phyloP scores from a whole-genome alignment of 2,888 invertebrate species.

The Tetramorium bicarinatum region DNA sequence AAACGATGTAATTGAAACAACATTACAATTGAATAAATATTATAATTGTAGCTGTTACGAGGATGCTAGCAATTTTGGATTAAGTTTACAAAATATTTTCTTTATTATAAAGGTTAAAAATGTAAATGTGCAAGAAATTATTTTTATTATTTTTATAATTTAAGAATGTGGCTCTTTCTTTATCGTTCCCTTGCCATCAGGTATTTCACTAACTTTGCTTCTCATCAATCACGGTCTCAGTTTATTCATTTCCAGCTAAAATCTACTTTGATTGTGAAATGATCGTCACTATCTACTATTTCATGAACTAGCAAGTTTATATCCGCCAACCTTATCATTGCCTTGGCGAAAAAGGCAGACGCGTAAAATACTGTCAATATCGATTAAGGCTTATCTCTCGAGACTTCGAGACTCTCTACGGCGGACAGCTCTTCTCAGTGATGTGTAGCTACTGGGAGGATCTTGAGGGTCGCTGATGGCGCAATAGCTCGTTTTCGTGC shows the following conservation, averaged over 20 bases:
- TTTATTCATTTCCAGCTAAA: conserved; percentile 15
- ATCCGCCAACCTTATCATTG: conserved; percentile 23
- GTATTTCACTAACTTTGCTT: background rate
- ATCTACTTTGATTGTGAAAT: conserved; percentile 3
- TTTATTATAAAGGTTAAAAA: background rate
- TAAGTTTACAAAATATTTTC: background rate
- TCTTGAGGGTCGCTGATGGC: conserved; percentile 66
- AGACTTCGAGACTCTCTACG: conserved; percentile 43
- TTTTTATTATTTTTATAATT: background rate
- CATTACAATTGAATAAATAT: background rate
- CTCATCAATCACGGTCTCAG: background rate
- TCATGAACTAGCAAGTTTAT: conserved; percentile 19
- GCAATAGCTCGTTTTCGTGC: conserved; percentile 71
- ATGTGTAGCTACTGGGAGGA: conserved; percentile 54
- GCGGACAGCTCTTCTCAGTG: conserved; percentile 58
- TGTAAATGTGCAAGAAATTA: background rate
- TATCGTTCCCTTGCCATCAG: background rate
- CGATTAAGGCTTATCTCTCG: conserved; percentile 52
- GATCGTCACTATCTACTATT: background rate
- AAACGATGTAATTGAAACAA: conserved; percentile 4
- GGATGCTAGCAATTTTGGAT: background rate
- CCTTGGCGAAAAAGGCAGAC: conserved; percentile 23
- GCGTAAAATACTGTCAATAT: conserved; percentile 62
- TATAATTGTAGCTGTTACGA: background rate
- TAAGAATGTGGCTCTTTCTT: background rate